Conservation (phyloP, 2,113 vertebrate genomes). For the Podilymbus podiceps region DNA sequence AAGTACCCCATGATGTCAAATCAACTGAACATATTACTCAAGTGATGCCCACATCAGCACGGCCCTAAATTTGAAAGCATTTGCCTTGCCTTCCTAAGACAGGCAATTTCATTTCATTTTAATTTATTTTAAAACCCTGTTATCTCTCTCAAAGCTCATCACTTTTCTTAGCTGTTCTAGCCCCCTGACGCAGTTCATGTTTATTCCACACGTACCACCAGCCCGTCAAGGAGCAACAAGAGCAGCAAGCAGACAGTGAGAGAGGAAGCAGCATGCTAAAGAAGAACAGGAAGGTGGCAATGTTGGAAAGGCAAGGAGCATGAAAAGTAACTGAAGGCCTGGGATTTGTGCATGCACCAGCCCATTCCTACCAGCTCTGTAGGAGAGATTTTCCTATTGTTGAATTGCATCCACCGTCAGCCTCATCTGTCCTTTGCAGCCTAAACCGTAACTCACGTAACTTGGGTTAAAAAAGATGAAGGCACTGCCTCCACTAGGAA, state of each 20-base stretch:
- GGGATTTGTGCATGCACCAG: neutral
- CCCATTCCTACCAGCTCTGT: neutral
- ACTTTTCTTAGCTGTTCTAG: neutral
- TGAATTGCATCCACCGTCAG: neutral
- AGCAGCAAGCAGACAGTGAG: fast-evolving
- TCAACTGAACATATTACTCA: neutral
- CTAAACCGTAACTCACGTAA: neutral
- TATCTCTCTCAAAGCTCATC: neutral
- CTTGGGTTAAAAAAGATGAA: neutral
- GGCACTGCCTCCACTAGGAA: neutral
- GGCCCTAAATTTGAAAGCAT: neutral
- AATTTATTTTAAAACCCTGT: neutral
- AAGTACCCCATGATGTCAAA: neutral
- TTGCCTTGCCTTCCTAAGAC: neutral
- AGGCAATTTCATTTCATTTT: neutral
- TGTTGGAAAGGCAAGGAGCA: neutral
- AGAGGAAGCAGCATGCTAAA: neutral
- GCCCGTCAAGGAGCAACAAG: neutral
- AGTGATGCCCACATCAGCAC: neutral
- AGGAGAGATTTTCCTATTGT: neutral
- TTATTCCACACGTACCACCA: neutral
- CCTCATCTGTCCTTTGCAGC: neutral
- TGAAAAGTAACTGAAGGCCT: neutral
- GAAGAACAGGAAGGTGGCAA: neutral
- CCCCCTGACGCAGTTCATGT: fast-evolving